Evolutionary conservation across 2,113 vertebrate species (phyloP).

Genomic region (Chitala chitala): DNA sequence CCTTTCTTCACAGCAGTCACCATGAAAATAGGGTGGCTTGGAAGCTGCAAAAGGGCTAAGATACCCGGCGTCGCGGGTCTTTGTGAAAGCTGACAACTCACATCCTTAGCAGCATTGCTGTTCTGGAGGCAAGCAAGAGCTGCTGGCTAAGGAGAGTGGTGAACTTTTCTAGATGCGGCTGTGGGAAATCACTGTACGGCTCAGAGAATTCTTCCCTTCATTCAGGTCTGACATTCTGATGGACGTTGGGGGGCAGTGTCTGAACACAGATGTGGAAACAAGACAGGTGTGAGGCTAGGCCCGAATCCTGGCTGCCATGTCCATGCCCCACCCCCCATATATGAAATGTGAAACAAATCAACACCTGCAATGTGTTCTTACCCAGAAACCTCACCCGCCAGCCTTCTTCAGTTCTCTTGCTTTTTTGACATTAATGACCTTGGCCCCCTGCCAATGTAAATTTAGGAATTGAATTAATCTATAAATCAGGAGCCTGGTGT

Average conservation of each 20-base stretch:
- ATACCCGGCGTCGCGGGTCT: neutral
- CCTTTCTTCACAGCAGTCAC: neutral
- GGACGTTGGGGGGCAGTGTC: neutral
- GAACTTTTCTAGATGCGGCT: neutral
- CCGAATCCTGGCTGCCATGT: too few relatives aligned
- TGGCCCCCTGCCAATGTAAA: conserved; percentile 56
- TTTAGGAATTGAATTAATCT: conserved; percentile 54
- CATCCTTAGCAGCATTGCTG: conserved; percentile 21
- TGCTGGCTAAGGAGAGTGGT: conserved; percentile 27
- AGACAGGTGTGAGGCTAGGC: too few relatives aligned
- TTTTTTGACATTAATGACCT: conserved; percentile 36
- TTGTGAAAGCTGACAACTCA: neutral
- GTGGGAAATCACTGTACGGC: conserved; percentile 35
- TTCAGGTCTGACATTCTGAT: neutral
- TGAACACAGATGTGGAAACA: conserved; percentile 14
- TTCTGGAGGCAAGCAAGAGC: conserved; percentile 20
- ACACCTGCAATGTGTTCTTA: conserved; percentile 24
- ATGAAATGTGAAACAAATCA: conserved; percentile 24
- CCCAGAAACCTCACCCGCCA: conserved; percentile 18
- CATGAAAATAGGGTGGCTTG: neutral
- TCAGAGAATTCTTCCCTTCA: neutral
- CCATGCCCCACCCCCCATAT: neutral
- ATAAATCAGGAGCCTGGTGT: conserved; percentile 57
- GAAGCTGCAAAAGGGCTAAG: neutral
- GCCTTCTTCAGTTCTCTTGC: neutral